Evolutionary conservation across 1,140 invertebrate species (phyloP), one percentile per base, ranked within the genome.

Genomic region (Temnothorax nylanderi): DNA sequence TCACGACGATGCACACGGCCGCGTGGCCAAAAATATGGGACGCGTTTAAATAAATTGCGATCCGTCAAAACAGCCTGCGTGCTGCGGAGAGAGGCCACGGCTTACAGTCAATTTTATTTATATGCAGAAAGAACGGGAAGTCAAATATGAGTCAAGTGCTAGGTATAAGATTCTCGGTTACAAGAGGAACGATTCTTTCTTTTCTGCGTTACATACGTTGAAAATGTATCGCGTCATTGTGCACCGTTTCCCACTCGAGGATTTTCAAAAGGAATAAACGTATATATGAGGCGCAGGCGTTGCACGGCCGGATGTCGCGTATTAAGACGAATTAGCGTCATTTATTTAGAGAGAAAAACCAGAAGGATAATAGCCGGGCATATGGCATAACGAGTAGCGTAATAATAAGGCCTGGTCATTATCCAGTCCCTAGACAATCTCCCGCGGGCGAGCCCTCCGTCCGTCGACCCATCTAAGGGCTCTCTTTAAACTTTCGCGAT

Each of bases 281-380:
- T 78, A 85, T 62, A 54, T 74, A 76, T 88, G 87, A 71, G 65
- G 77, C 82, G 64, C 84, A 88, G 87, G 49, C 85, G 88, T 88
- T 69, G 49, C 54, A 34, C 54, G 60, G 37, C 91, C 91, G 92
- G 92, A 93, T 92, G 91, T 89, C 80, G 75, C 65, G 85, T 82
- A 92, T 93, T 92, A 92, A 92, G 88, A 90, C 85, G 84, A 93
- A 93, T 93, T 92, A 93, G 87, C 89, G 87, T 90, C 92, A 89
- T 91, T 92, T 92, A 92, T 93, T 92, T 92, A 90, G 87, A 92
- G 89, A 85, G 88, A 92, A 93, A 89, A 92, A 92, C 87, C 87
- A 72, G 32, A 67, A 89, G 90, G 77, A 93, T 93, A 91, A 93
- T 90, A 88, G 86, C 75, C 75, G 51, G 76, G 21, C 51, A 81